These are phyloP conservation scores for Psephotus haematonotus DNA, from an alignment of 2,113 vertebrate species.

Conservation along the genomic window DNA sequence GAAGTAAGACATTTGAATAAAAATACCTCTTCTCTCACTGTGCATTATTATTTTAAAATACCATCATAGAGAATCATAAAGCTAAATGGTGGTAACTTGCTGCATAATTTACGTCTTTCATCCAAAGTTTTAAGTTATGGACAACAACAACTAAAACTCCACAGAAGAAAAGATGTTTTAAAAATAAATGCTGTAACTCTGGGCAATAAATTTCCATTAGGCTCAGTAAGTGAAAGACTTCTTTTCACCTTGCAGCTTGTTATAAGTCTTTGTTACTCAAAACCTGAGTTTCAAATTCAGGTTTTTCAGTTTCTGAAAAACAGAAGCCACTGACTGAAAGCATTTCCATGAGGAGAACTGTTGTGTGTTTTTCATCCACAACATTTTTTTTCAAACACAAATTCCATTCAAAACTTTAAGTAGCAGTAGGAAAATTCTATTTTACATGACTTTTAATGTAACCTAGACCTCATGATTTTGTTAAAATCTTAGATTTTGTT, in stretches of 20 bases:
- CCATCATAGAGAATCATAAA: background rate
- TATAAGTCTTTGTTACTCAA: background rate
- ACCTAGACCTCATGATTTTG: background rate
- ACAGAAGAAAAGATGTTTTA: background rate
- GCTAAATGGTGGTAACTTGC: background rate
- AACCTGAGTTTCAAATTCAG: background rate
- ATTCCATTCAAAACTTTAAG: background rate
- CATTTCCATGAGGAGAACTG: background rate
- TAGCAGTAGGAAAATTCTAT: background rate
- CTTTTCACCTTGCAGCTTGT: background rate
- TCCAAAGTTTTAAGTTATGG: background rate
- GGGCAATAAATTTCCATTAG: background rate
- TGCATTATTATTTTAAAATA: background rate
- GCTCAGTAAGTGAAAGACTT: background rate
- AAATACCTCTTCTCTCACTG: background rate
- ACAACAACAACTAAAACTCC: background rate
- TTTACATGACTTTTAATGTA: background rate
- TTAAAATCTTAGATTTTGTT: background rate
- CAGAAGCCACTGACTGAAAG: background rate
- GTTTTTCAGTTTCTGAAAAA: background rate
- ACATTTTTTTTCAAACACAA: background rate
- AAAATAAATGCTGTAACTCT: background rate
- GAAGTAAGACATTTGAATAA: background rate
- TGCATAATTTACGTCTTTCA: background rate
- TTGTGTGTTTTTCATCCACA: background rate